These are phyloP conservation scores for Turnix velox DNA, from an alignment of 2,113 vertebrate species.

Conservation along the genomic window DNA sequence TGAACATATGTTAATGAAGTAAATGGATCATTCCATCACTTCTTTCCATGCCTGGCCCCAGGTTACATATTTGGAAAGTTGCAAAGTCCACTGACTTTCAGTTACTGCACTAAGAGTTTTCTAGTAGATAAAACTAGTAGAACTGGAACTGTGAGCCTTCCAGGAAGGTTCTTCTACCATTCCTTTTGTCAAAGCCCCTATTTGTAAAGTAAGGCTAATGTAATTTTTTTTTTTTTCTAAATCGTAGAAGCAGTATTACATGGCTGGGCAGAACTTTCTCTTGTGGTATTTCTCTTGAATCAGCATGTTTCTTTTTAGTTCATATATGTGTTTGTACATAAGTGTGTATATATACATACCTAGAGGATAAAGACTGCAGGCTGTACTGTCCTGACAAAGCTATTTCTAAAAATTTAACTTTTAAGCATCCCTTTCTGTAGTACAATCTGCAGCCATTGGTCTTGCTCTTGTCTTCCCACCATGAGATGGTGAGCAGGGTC, in stretches of 20 bases:
- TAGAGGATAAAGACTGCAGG: not conserved
- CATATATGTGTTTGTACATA: not conserved
- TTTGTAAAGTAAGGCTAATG: not conserved
- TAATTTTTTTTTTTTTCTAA: not conserved
- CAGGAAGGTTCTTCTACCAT: not conserved
- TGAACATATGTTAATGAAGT: not conserved
- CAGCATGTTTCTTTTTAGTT: not conserved
- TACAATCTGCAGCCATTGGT: not conserved
- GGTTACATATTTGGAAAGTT: not conserved
- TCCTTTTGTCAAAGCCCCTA: not conserved
- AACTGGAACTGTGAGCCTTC: not conserved
- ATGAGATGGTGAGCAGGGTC: not conserved
- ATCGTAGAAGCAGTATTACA: not conserved
- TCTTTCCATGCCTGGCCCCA: not conserved
- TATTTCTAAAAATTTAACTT: not conserved
- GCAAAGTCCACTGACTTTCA: not conserved
- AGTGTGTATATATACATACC: not conserved
- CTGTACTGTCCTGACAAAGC: not conserved
- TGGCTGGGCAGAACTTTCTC: not conserved
- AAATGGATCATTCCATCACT: not conserved
- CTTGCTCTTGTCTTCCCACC: not conserved
- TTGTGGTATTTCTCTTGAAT: not conserved
- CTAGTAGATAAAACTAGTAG: not conserved
- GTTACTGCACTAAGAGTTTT: not conserved
- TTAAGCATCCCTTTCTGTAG: not conserved